Evolutionary conservation across 2,888 invertebrate species (phyloP), one percentile per base, ranked within the genome.

Genomic region (Arge pagana): DNA sequence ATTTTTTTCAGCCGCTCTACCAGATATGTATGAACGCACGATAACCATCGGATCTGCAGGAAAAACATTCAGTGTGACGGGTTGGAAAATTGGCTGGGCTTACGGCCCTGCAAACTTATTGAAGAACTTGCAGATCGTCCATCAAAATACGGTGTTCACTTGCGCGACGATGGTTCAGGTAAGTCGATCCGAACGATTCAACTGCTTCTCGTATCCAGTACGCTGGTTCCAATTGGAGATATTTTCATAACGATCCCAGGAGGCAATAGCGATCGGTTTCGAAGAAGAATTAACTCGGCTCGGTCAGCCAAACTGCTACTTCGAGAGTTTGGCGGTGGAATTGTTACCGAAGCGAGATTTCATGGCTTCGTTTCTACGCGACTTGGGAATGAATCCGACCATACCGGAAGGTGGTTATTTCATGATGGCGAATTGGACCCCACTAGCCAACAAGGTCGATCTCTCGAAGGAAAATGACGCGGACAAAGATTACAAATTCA

Each of bases 331-430:
- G 50, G 82, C 92, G 0, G 77, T 78, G 4, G 90, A 93, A 67
- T 77, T 97, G 39, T 72, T 84, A 51, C 81, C 83, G 0, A 96
- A 96, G 74, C 79, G 95, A 24, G 90, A 96, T 74, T 87, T 80
- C 64, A 86, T 95, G 79, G 85, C 85, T 0, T 85, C 87, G 64
- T 84, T 90, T 55, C 79, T 94, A 18, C 73, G 67, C 3, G 88
- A 92, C 8, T 86, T 87, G 49, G 96, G 95, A 0, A 91, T 98
- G 86, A 85, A 84, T 30, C 95, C 97, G 0, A 92, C 92, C 0
- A 79, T 96, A 50, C 99, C 99, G 0, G 94, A 98, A 63, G 96
- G 95, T 3, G 98, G 99, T 0, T 99, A 97, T 78, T 99, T 99
- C 72, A 89, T 99, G 82, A 75, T 99, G 45, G 96, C 96, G 1